Conservation (phyloP, 2,797 vertebrate genomes). For the Silurus aristotelis region DNA sequence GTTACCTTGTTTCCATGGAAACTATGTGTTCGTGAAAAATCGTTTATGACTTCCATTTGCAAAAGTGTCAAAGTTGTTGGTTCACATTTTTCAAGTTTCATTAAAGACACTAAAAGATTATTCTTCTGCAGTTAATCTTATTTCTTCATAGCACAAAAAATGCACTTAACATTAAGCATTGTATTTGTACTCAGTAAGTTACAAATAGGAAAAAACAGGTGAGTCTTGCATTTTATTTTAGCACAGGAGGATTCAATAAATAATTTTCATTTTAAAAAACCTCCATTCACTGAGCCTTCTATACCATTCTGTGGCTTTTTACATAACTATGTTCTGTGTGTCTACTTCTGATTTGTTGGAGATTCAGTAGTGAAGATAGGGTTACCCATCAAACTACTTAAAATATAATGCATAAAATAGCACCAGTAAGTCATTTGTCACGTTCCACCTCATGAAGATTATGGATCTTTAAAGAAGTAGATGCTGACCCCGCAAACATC, state of each 20-base stretch:
- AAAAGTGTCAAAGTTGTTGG: not conserved
- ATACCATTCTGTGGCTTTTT: not conserved
- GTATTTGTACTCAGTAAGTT: not conserved
- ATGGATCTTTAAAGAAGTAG: too few relatives aligned
- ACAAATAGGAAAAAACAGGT: not conserved
- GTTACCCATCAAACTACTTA: not conserved
- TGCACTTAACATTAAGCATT: not conserved
- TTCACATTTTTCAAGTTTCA: not conserved
- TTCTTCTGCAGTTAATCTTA: not conserved
- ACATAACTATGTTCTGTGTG: conserved; percentile 13
- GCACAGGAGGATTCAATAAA: not conserved
- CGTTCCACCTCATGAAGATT: too few relatives aligned
- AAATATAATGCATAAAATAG: too few relatives aligned
- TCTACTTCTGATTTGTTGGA: conserved; percentile 39
- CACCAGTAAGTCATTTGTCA: too few relatives aligned
- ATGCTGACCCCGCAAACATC: too few relatives aligned
- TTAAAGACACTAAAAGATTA: not conserved
- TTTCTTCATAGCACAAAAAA: not conserved
- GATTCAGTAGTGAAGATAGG: conserved; percentile 11
- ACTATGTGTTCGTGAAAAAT: not conserved
- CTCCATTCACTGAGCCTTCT: not conserved
- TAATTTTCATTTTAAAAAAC: not conserved
- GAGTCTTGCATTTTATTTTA: not conserved
- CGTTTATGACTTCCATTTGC: not conserved
- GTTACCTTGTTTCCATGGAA: not conserved